Base-by-base conservation (phyloP, 2,113 vertebrate species). In the Larimichthys crocea region DNA sequence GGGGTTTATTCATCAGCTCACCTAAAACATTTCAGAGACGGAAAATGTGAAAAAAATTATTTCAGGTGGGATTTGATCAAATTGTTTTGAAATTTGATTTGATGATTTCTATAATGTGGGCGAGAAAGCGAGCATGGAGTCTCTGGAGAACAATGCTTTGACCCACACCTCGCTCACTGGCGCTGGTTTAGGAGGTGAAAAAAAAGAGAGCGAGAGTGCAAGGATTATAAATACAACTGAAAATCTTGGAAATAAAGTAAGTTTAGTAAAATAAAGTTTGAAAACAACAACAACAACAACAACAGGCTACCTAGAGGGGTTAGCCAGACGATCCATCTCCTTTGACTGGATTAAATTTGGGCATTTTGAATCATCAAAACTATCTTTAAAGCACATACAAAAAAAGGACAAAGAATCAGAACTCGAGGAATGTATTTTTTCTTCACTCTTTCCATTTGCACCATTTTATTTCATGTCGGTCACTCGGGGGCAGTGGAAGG, bases 71-170 rank as follows among this genome's bases (percentile, higher is more conserved):
- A 66, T 57, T 65, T 76, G 50, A 62, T 61, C 5, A 40, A n/a
- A 65, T 24, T 76, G 31, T 59, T 61, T 5, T 5, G 17, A 52
- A 50, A 57, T 76, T 72, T 19, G 17, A 62, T 77, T 69, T 67
- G 48, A 53, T 67, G 42, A 53, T 55, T 46, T 16, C 22, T 77
- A 6, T 65, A 64, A 60, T 19, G 59, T 71, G 62, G 56, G 57
- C 16, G n/a, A 59, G 46, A 71, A 19, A 17, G 26, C 1, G 10
- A 50, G 46, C 35, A 15, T 0, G 0, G 42, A 57, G 31, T 56
- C 46, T 61, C 44, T 57, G 22, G 9, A 74, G 73, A 42, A 22
- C 0, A 2, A 70, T 2, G 74, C 68, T 69, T 40, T 56, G 60
- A 59, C 50, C 66, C 66, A 65, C 74, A 69, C 40, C 55, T 74